Evolutionary conservation across 2,888 invertebrate species (phyloP).

Genomic region (Rhimphoctona megacephalus): DNA sequence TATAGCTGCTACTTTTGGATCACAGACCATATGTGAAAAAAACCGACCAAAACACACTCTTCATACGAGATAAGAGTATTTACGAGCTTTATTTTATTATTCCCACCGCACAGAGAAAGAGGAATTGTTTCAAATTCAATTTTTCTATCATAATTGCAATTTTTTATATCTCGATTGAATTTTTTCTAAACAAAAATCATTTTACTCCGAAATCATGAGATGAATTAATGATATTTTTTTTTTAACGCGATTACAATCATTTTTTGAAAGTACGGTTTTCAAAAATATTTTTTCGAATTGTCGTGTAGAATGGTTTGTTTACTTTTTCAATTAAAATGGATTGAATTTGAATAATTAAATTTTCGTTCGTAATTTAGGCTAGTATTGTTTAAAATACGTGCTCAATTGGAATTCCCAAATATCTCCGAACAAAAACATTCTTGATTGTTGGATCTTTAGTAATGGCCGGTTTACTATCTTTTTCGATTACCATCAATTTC

Average conservation of each 20-base stretch:
- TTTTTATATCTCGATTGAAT: no score
- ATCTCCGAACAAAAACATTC: background rate
- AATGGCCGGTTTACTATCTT: background rate
- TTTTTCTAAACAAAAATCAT: no score
- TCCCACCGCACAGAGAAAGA: background rate
- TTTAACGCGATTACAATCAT: no score
- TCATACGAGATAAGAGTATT: constrained; percentile 20
- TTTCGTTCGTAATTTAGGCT: background rate
- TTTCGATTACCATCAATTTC: background rate
- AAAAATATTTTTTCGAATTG: no score
- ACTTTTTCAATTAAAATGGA: no score
- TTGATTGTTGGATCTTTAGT: background rate
- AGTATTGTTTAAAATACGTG: no score
- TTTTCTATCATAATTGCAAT: constrained; percentile 3
- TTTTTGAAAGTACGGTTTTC: no score
- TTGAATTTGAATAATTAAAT: background rate
- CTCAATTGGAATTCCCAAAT: no score
- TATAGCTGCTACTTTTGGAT: constrained; percentile 44
- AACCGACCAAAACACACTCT: constrained; percentile 32
- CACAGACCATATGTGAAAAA: constrained; percentile 53
- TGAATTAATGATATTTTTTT: no score
- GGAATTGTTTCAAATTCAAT: constrained; percentile 4
- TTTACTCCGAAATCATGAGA: no score
- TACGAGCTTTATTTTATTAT: constrained; percentile 19
- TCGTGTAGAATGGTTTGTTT: no score